phyloP scores from a whole-genome alignment of 2,797 vertebrate genomes.

The Pangasius sanitwongsei region DNA sequence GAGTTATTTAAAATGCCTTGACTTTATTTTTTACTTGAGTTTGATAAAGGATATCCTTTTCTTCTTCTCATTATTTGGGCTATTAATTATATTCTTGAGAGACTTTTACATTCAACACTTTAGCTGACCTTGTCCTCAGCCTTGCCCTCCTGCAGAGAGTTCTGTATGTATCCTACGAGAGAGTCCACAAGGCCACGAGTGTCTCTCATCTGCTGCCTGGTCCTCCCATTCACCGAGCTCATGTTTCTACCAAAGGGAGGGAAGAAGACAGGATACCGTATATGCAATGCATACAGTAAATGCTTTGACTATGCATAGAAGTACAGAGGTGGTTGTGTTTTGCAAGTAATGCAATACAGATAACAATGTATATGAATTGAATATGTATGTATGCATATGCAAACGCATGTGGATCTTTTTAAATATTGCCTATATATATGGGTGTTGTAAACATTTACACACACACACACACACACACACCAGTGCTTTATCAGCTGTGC shows the following conservation, averaged over 20 bases:
- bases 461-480: neutral
- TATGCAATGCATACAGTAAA: neutral
- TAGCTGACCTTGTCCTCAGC: constrained; percentile 87
- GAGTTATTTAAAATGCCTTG: neutral
- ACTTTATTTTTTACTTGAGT: neutral
- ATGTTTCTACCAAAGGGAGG: constrained; percentile 79
- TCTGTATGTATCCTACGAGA: constrained; percentile 87
- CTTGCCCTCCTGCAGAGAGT: constrained; percentile 81
- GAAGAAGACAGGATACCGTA: constrained; percentile 8
- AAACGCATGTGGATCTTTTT: neutral
- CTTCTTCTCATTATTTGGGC: neutral
- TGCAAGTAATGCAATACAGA: neutral
- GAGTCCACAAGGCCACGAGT: constrained; percentile 87
- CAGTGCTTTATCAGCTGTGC: constrained; percentile 2
- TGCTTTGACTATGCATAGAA: neutral
- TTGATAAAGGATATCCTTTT: neutral
- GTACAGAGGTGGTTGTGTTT: neutral
- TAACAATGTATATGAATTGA: neutral
- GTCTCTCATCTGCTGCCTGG: constrained; percentile 91
- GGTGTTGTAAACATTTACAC: neutral
- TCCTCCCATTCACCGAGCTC: constrained; percentile 93
- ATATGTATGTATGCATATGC: neutral
- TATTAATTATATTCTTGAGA: neutral
- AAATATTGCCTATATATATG: neutral
- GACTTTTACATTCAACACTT: neutral